Evolutionary conservation across 2,797 vertebrate genomes (phyloP), one percentile per base, ranked within the genome.

Genomic region (Bryconaethiops microstoma): DNA sequence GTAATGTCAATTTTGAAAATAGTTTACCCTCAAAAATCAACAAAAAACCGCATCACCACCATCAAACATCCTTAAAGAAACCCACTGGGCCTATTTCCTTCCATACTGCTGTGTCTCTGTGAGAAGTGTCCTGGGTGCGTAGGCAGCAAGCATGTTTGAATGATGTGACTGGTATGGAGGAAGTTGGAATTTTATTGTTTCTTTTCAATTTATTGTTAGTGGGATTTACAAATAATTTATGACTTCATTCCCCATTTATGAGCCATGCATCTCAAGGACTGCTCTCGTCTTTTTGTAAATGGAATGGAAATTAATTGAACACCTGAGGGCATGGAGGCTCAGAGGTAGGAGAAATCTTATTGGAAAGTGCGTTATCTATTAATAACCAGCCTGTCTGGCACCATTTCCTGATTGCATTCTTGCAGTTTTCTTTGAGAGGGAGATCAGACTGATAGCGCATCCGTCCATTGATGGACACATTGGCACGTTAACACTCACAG

Each of bases 241-340:
- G 29, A 35, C 62, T 45, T 74, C 76, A 67, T 82, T 70, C 57
- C 64, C 62, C 50, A 70, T 54, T 78, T 29, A 69, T 50, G 76
- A 82, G 71, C 71, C 21, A 5, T 57, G 54, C 42, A 69, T 68
- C 70, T 74, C 76, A 68, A 82, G 70, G 54, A 69, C 62, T 14
- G n/a, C 39, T 68, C 70, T 69, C 62, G 16, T 54, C 63, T 68
- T 74, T 68, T 68, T 52, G 54, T 69, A 82, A 82, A 67, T 55
- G 81, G 45, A 82, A 82, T 82, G 70, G 71, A 77, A 82, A 78
- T 78, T 74, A 82, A 78, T 82, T 78, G 76, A 60, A 62, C 76
- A 75, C 81, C 81, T 75, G 76, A 74, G 71, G 81, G 55, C 64
- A 78, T 13, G 48, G n/a, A 29, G 62, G 72, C 72, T 74, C 54